Percentiles rank a stretch among this genome's conserved stretches.
Evolutionary conservation across 2,113 vertebrate genomes (phyloP).

Genomic region (Otus sunia): DNA sequence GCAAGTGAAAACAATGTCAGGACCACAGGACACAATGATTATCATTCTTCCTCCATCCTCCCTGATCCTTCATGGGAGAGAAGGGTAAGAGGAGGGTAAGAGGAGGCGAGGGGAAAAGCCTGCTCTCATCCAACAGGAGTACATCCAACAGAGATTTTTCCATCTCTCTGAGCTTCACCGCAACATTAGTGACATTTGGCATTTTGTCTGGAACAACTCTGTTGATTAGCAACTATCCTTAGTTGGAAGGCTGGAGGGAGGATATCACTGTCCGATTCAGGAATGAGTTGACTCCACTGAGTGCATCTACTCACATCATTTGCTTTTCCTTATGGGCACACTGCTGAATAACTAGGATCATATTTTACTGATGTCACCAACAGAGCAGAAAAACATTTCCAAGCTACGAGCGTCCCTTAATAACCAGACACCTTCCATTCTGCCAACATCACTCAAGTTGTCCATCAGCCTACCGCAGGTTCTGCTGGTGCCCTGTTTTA

Average conservation of each 20-base stretch:
- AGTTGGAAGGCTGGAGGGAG: conserved; percentile 6
- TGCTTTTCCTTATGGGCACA: neutral
- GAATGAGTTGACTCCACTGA: neutral
- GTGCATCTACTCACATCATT: neutral
- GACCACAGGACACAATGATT: neutral
- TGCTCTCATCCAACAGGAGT: conserved; percentile 11
- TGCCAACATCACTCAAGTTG: neutral
- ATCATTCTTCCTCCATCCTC: neutral
- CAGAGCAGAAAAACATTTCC: neutral
- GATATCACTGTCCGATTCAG: neutral
- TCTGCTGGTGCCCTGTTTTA: neutral
- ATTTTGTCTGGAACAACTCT: conserved; percentile 49
- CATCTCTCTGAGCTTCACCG: neutral
- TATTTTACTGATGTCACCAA: conserved; percentile 15
- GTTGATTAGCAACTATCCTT: conserved; percentile 27
- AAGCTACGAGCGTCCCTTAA: neutral
- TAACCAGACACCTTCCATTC: neutral
- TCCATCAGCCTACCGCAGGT: neutral
- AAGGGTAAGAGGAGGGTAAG: neutral
- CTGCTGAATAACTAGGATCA: neutral
- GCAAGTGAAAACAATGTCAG: neutral
- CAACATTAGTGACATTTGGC: conserved; percentile 57
- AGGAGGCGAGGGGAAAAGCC: neutral
- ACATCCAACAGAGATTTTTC: conserved; percentile 20
- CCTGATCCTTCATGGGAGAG: neutral